A percentile compares a stretch with the other conserved stretches of the same genome.
Conservation (phyloP, 1,140 invertebrate genomes). For the Dendrolimus punctatus region DNA sequence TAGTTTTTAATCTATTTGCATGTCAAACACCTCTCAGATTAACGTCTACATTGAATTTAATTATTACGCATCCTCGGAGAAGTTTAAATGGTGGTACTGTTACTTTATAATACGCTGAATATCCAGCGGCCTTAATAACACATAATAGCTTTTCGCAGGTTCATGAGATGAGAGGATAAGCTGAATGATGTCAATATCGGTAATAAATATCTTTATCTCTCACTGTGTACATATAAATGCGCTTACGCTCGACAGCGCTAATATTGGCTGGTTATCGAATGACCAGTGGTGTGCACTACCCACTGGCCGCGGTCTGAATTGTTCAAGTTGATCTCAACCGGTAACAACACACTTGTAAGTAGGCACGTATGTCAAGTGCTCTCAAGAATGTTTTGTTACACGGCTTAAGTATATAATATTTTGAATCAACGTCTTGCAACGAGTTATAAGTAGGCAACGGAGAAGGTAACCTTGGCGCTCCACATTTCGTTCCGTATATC, state of each 20-base stretch:
- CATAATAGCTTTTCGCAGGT: too few species aligned
- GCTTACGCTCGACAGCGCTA: neutral
- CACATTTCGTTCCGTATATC: slow-evolving; percentile 49
- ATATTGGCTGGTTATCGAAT: neutral
- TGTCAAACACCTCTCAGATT: too few species aligned
- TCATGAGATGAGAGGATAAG: slow-evolving; percentile 4
- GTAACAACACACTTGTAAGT: slow-evolving; percentile 13
- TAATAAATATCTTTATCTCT: slow-evolving; percentile 6
- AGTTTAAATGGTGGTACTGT: too few species aligned
- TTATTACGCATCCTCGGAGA: too few species aligned
- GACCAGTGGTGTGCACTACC: neutral
- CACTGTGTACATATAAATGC: slow-evolving; percentile 3
- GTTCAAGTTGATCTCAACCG: slow-evolving; percentile 10
- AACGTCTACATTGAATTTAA: too few species aligned
- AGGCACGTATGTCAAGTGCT: slow-evolving; percentile 16
- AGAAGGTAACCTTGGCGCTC: slow-evolving; percentile 34
- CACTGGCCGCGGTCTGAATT: slow-evolving; percentile 7
- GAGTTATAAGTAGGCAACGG: slow-evolving; percentile 35
- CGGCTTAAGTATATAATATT: slow-evolving; percentile 10
- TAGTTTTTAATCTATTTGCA: too few species aligned
- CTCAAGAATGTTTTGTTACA: slow-evolving; percentile 16
- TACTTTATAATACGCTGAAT: too few species aligned
- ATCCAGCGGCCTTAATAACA: too few species aligned
- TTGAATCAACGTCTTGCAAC: slow-evolving; percentile 27
- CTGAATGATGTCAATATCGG: slow-evolving; percentile 8